Percentiles rank a stretch among this genome's conserved stretches.
phyloP scores from a whole-genome alignment of 2,888 invertebrate species.

The Apeira syringaria region DNA sequence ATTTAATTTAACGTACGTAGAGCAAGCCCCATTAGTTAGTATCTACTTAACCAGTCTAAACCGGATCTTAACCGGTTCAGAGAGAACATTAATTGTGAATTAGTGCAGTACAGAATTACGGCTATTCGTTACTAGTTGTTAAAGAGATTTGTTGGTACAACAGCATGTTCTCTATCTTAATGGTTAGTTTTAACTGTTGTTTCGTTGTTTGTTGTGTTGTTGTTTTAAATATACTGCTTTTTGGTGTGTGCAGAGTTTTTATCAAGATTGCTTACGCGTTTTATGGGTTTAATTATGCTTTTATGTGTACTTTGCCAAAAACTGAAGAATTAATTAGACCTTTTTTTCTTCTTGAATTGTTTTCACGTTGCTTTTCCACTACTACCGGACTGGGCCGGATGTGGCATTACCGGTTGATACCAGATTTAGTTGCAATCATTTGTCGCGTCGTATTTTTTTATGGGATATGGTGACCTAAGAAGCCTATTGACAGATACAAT shows the following conservation, averaged over 20 bases:
- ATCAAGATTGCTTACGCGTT: constrained; percentile 4
- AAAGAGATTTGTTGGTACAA: constrained; percentile 35
- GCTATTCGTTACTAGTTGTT: constrained; percentile 57
- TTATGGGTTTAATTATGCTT: background rate
- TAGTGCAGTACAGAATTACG: constrained; percentile 52
- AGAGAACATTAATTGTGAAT: constrained; percentile 64
- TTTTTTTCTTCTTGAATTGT: too few species aligned
- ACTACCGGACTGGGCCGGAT: too few species aligned
- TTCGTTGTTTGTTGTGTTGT: constrained; percentile 9
- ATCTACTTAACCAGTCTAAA: constrained; percentile 53
- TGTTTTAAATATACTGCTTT: constrained; percentile 12
- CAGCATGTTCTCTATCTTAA: constrained; percentile 15
- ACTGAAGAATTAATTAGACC: too few species aligned
- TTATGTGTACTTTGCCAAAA: too few species aligned
- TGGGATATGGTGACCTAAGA: too few species aligned
- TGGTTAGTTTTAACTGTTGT: constrained; percentile 17
- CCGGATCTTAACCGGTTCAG: constrained; percentile 48
- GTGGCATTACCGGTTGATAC: too few species aligned
- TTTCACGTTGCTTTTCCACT: too few species aligned
- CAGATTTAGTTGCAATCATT: too few species aligned
- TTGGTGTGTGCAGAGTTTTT: constrained; percentile 1
- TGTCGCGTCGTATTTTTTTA: too few species aligned
- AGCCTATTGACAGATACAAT: too few species aligned
- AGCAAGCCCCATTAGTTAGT: constrained; percentile 46
- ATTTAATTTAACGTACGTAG: constrained; percentile 38